phyloP scores from a whole-genome alignment of 2,113 vertebrate species.

The Eulacestoma nigropectus region DNA sequence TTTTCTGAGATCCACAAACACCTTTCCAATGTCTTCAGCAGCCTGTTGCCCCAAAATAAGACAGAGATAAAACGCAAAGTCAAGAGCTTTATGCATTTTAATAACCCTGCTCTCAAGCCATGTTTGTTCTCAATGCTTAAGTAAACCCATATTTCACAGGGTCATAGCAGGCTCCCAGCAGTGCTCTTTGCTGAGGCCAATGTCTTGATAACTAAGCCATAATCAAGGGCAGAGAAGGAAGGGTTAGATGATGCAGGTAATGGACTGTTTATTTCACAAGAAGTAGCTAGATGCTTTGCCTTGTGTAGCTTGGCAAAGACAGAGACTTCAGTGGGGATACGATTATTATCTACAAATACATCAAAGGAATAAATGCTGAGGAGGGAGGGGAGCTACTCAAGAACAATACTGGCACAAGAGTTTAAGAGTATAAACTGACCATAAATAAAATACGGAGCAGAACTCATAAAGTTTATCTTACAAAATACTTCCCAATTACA shows the following conservation, averaged over 20 bases:
- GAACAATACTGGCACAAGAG: slow-evolving; percentile 51
- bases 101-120: neutral
- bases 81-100: neutral
- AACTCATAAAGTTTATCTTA: slow-evolving; percentile 17
- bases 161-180: neutral
- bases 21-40: neutral
- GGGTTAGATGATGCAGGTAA: neutral
- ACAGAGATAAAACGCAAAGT: neutral
- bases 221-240: neutral
- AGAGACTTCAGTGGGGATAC: neutral
- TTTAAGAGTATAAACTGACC: neutral
- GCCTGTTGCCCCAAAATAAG: neutral
- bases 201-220: neutral
- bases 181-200: neutral
- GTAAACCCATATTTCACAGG: neutral
- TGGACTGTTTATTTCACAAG: slow-evolving; percentile 12
- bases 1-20: neutral
- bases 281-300: neutral
- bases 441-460: slow-evolving; percentile 12
- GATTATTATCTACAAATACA: slow-evolving; percentile 17
- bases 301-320: slow-evolving; percentile 33
- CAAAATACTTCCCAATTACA: neutral
- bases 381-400: slow-evolving; percentile 2
- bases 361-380: slow-evolving; percentile 28
- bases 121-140: neutral